A percentile compares a stretch with the other conserved stretches of the same genome.
These are phyloP conservation scores for Lithophane ornitopus DNA, from an alignment of 2,888 invertebrate genomes.

Conservation along the genomic window DNA sequence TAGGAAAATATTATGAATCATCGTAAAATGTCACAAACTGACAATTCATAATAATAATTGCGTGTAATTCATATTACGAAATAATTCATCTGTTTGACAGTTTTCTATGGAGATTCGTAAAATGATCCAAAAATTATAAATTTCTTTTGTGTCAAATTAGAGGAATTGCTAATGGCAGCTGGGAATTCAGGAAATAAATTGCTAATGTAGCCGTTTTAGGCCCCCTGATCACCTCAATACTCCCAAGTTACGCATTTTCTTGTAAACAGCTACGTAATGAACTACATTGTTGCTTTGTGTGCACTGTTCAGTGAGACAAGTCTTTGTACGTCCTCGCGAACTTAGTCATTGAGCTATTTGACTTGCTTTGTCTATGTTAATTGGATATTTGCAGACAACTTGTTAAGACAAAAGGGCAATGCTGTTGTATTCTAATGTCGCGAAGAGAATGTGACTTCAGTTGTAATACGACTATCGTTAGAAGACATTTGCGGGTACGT, in stretches of 20 bases:
- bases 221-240: background rate
- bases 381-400: conserved; percentile 28
- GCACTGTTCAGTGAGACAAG: conserved; percentile 4
- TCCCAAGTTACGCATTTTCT: background rate
- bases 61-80: too few relatives aligned
- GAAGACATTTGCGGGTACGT: background rate
- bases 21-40: too few relatives aligned
- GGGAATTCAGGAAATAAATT: too few relatives aligned
- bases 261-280: background rate
- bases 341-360: conserved; percentile 43
- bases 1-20: too few relatives aligned
- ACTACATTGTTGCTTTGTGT: conserved; percentile 24
- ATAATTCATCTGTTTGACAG: too few relatives aligned
- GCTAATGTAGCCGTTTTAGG: too few relatives aligned
- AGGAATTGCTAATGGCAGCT: too few relatives aligned
- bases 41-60: too few relatives aligned
- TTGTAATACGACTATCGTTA: background rate
- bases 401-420: conserved; percentile 14
- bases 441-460: background rate
- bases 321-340: conserved; percentile 21
- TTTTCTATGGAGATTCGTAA: too few relatives aligned
- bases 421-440: background rate
- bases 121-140: too few relatives aligned
- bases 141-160: too few relatives aligned
- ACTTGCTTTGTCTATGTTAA: conserved; percentile 32